Evolutionary conservation across 2,113 vertebrate genomes (phyloP).

Genomic region (Albula glossodonta): DNA sequence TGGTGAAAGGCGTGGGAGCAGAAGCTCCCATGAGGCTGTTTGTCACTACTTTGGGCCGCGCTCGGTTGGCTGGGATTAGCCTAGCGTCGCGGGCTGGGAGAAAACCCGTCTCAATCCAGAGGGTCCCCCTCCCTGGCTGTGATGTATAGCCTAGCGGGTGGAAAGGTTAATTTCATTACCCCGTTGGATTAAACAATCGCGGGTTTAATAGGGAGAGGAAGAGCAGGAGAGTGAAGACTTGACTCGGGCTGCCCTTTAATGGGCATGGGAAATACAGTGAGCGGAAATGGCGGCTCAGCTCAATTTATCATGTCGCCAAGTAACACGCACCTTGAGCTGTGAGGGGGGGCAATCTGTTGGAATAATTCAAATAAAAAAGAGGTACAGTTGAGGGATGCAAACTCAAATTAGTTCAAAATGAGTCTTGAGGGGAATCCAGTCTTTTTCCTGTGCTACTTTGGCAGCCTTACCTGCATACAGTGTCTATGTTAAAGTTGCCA

Average conservation of each 20-base stretch:
- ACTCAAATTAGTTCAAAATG: background rate
- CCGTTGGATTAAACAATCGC: constrained; percentile 50
- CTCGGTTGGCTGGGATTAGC: constrained; percentile 8
- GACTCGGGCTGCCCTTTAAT: constrained; percentile 29
- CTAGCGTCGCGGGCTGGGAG: constrained; percentile 18
- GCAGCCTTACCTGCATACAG: no score
- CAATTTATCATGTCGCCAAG: background rate
- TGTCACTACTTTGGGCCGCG: background rate
- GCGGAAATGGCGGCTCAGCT: background rate
- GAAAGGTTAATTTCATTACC: constrained; percentile 62
- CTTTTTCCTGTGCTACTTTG: no score
- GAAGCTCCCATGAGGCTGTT: background rate
- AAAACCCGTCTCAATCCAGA: constrained; percentile 25
- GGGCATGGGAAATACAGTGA: background rate
- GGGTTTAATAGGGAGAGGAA: constrained; percentile 47
- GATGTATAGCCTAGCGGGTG: constrained; percentile 37
- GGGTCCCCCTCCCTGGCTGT: constrained; percentile 41
- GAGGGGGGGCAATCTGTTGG: background rate
- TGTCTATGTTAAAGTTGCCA: background rate
- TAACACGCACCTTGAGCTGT: constrained; percentile 16
- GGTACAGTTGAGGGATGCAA: background rate
- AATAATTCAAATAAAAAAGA: background rate
- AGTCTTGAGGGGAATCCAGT: no score
- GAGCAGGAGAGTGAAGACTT: constrained; percentile 27
- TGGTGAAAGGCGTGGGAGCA: background rate